Conservation (phyloP, 2,888 invertebrate genomes). For the Pseudococcus longispinus region DNA sequence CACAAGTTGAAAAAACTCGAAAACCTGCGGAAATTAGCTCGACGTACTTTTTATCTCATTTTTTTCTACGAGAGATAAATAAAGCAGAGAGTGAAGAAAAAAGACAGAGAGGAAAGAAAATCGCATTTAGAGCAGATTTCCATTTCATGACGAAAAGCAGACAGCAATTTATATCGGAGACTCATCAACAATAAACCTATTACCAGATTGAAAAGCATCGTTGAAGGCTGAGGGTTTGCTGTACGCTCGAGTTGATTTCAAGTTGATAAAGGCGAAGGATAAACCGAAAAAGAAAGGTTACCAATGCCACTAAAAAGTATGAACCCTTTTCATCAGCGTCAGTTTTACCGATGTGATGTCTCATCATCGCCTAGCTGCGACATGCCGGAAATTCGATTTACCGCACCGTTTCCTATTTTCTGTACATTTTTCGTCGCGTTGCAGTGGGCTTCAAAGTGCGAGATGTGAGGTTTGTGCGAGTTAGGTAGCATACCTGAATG, state of each 20-base stretch:
- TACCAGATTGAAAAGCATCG: conserved; percentile 54
- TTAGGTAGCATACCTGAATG: too few species aligned
- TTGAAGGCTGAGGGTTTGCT: conserved; percentile 50
- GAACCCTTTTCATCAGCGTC: conserved; percentile 55
- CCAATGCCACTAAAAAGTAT: conserved; percentile 53
- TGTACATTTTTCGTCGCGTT: conserved; percentile 35
- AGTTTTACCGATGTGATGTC: conserved; percentile 51
- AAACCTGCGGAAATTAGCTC: too few species aligned
- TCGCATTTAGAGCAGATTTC: conserved; percentile 45
- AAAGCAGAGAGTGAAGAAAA: neutral
- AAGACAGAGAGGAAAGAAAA: neutral
- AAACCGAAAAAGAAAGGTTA: conserved; percentile 53
- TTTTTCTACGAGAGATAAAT: neutral
- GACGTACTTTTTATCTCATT: neutral
- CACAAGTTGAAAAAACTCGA: neutral
- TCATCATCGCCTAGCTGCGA: conserved; percentile 54
- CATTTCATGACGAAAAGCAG: conserved; percentile 46
- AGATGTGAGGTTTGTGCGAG: too few species aligned
- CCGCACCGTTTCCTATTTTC: conserved; percentile 54
- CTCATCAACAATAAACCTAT: conserved; percentile 55
- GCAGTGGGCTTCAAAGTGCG: conserved; percentile 17
- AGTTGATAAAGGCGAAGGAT: conserved; percentile 53
- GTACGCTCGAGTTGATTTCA: conserved; percentile 50
- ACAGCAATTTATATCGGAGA: conserved; percentile 52
- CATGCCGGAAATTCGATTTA: conserved; percentile 53